phyloP scores from a whole-genome alignment of 37 sponge, comb jelly and placozoan genomes.

The Crambe crambe region DNA sequence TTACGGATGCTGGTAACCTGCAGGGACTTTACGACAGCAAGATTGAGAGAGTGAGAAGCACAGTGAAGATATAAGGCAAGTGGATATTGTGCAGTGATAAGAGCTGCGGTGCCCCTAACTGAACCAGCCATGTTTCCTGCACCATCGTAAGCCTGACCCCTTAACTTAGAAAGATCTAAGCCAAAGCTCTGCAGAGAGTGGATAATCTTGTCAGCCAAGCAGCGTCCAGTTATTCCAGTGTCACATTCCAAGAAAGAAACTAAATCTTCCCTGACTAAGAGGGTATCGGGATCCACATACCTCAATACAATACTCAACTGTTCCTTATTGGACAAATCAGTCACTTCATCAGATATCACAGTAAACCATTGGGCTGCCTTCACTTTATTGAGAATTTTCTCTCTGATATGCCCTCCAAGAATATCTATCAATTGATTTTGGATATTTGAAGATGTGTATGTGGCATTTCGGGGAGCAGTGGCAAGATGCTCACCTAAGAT shows the following conservation, averaged over 20 bases:
- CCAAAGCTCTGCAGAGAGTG: constrained; percentile 18
- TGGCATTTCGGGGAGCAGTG: constrained; percentile 18
- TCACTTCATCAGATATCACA: neutral
- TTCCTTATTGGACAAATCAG: neutral
- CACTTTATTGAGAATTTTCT: neutral
- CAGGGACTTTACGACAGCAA: constrained; percentile 50
- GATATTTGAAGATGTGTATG: neutral
- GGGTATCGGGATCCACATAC: constrained; percentile 50
- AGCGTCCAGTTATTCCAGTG: constrained; percentile 62
- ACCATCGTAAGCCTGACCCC: constrained; percentile 66
- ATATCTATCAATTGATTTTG: neutral
- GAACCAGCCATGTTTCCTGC: constrained; percentile 71
- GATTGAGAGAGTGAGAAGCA: constrained; percentile 52
- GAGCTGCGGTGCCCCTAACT: constrained; percentile 37
- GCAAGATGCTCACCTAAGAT: constrained; percentile 12
- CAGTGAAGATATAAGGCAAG: constrained; percentile 59
- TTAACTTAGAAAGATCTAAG: neutral
- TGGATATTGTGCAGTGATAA: constrained; percentile 33
- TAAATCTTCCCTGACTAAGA: constrained; percentile 57
- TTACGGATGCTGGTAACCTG: constrained; percentile 24
- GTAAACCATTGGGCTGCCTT: neutral
- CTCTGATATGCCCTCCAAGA: neutral
- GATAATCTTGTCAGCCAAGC: constrained; percentile 58
- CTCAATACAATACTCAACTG: constrained; percentile 37
- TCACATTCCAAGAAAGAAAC: constrained; percentile 54